Evolutionary conservation across 2,888 invertebrate genomes (phyloP), one percentile per base, ranked within the genome.

Genomic region (Hylaea fasciaria): DNA sequence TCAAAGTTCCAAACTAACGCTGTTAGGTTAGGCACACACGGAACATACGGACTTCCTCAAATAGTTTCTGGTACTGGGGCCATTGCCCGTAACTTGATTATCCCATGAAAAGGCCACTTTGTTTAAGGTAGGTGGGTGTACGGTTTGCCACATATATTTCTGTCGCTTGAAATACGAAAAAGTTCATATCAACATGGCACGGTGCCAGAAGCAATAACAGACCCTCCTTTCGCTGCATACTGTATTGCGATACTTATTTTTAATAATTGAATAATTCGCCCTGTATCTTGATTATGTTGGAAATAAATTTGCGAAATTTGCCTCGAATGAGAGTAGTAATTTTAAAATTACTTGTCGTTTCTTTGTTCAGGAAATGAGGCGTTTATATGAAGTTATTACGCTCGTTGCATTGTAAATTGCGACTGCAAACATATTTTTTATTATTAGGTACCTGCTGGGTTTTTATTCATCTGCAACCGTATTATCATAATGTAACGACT

Each of bases 231-330:
- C 52, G 49, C 55, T 52, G 51, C 55, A 62, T 61, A 64, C 1
- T 7, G 32, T 10, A 32, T 32, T 32, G 53, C 60, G 16, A 65
- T 66, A 65, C 55, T 68, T 65, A 66, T 65, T 68, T 67, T 63
- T 56, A 62, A 69, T 68, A 69, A 68, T 69, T 68, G 51, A 65
- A 66, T 65, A 62, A 68, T 67, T 62, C 59, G 39, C 43, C 48
- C 46, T 57, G 63, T 64, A 66, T 69, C 55, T 59, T 54, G 45
- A 55, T 60, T 60, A 51, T 13, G 17, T 43, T 32, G 44, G 22
- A 50, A 57, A 56, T 55, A 28, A 29, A 43, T 52, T 28, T 10
- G 22, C 14, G 13, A n/a, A 40, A 41, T 32, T n/a, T 47, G 17
- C 17, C 47, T 13, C 17, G 43, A 35, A 40, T 53, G 11, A 12